Conservation (phyloP, 2,113 vertebrate genomes). For the Irena cyanogastra region DNA sequence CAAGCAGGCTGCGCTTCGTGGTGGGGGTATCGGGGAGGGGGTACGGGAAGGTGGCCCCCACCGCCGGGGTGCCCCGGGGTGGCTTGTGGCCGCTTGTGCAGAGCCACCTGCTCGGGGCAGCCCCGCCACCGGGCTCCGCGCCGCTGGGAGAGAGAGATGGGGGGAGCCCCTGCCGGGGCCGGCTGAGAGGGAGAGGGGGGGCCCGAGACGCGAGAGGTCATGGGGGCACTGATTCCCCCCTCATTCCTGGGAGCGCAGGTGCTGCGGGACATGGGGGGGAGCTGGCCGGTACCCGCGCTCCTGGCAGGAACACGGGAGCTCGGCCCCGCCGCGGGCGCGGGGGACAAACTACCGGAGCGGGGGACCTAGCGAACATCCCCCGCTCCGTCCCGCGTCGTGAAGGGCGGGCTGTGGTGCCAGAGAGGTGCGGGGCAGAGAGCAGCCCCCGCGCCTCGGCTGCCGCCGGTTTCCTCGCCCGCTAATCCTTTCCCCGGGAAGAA, state of each 20-base stretch:
- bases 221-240: too few relatives aligned
- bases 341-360: neutral
- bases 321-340: neutral
- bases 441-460: neutral
- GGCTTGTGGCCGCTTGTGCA: neutral
- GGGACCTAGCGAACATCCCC: neutral
- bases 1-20: too few relatives aligned
- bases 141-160: neutral
- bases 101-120: constrained; percentile 25
- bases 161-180: neutral
- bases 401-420: neutral
- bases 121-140: neutral
- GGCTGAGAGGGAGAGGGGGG: too few relatives aligned
- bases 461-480: neutral
- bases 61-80: neutral
- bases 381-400: neutral
- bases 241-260: neutral
- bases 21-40: neutral
- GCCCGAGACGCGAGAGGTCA: neutral
- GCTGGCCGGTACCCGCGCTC: neutral
- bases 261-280: neutral
- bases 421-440: neutral
- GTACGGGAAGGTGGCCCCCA: neutral
- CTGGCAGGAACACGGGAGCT: neutral
- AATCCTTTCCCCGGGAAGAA: constrained; percentile 40